Conservation (phyloP, 2,888 invertebrate genomes). For the Cheilosia vulpina region DNA sequence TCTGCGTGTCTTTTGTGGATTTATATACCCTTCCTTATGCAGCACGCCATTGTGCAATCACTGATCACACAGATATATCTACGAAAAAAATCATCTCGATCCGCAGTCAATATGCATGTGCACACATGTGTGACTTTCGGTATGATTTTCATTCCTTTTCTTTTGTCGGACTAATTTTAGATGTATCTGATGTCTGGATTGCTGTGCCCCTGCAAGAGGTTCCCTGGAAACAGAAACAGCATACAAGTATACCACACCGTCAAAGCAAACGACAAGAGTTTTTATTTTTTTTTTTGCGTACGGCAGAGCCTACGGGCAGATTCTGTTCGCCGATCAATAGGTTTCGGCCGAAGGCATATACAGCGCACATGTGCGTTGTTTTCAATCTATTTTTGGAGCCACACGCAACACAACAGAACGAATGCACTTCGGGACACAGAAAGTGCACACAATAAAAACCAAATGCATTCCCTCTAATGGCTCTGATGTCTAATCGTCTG, state of each 20-base stretch:
- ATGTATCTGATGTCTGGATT: conserved; percentile 22
- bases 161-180: conserved; percentile 56
- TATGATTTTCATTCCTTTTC: conserved; percentile 11
- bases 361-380: conserved; percentile 59
- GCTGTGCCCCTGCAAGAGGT: conserved; percentile 14
- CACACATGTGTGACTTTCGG: conserved; percentile 62
- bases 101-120: conserved; percentile 58
- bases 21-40: conserved; percentile 2
- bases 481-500: too few species aligned
- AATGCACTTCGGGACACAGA: background rate
- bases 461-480: too few species aligned
- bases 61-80: conserved; percentile 55
- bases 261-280: too few species aligned
- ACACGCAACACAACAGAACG: conserved; percentile 24
- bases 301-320: background rate
- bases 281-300: too few species aligned
- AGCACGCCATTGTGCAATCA: conserved; percentile 59
- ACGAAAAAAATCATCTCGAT: conserved; percentile 44
- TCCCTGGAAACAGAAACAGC: conserved; percentile 56
- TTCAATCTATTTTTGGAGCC: conserved; percentile 51
- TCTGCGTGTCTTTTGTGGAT: conserved; percentile 29
- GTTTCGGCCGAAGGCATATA: conserved; percentile 55
- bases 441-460: too few species aligned
- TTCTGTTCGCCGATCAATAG: conserved; percentile 32
- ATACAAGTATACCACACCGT: background rate